Evolutionary conservation across 2,797 vertebrate species (phyloP), one percentile per base, ranked within the genome.

Genomic region (Rhadinocentrus ornatus): DNA sequence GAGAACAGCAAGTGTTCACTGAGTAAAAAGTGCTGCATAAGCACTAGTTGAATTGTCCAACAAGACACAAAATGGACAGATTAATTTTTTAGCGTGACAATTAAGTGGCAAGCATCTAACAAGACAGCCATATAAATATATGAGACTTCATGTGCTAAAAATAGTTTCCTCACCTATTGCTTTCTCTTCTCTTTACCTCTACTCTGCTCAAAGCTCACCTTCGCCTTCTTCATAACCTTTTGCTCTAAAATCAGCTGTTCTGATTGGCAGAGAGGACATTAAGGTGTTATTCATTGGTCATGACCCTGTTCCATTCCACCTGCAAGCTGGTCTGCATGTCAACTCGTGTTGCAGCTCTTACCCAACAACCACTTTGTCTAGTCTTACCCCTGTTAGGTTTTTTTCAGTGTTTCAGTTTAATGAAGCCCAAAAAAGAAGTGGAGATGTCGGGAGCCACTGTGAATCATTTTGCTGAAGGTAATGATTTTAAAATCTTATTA

Each of bases 391-490:
- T 46, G 12, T 13, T 3, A 26, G 22, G 7, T 29, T 56, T 58
- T 41, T 75, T 13, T 26, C 60, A 52, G 6, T 22, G 13, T 6
- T 9, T 9, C 15, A 1, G n/a, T 12, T 6, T 8, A 2, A 91
- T 85, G 91, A 86, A 83, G 63, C 57, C n/a, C n/a, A 78, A 75
- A 63, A 82, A 78, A 57, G 60, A 89, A 56, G 37, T 16, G 26
- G 79, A 89, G 22, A 87, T 79, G 52, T 60, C 83, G 13, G 84
- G 46, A 66, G 86, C 91, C 69, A 89, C 60, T 2, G 63, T 80
- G 56, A 93, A 84, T 61, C 53, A 3, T 24, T 92, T 87, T 44
- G 61, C 82, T 65, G 79, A 92, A 87, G 92, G 92, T 94, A 91
- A 83, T 16, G 13, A 16, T 41, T 41, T 41, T 41, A 41, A 16